Evolutionary conservation across 2,797 vertebrate genomes (phyloP).

Genomic region (Argyrosomus regius): DNA sequence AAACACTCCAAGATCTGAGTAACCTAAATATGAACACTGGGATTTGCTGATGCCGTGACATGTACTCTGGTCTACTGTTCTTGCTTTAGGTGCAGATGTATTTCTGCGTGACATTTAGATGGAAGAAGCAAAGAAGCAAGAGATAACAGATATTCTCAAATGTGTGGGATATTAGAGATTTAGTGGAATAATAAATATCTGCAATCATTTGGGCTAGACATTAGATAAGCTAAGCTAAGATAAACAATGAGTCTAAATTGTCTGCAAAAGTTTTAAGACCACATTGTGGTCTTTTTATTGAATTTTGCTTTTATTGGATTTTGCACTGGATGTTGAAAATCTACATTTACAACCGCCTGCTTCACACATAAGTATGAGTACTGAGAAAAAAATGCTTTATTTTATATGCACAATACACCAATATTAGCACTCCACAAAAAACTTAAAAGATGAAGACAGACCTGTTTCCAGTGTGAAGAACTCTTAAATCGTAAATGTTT

Average conservation of each 20-base stretch:
- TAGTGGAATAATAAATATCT: not conserved
- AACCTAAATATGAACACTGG: slow-evolving; percentile 29
- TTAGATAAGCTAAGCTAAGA: not conserved
- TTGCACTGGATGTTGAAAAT: no score
- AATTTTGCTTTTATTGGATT: not conserved
- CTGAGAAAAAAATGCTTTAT: not conserved
- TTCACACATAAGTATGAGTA: not conserved
- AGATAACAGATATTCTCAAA: not conserved
- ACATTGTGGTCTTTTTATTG: not conserved
- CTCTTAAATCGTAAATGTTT: not conserved
- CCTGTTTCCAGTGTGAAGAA: not conserved
- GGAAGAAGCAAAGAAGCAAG: not conserved
- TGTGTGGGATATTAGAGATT: not conserved
- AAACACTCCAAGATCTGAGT: slow-evolving; percentile 29
- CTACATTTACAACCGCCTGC: no score
- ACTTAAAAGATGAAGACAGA: not conserved
- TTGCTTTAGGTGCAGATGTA: slow-evolving; percentile 11
- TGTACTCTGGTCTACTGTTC: not conserved
- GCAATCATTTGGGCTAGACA: not conserved
- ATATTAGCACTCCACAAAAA: not conserved
- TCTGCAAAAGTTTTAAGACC: slow-evolving; percentile 3
- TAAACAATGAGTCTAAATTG: not conserved
- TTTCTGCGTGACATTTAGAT: slow-evolving; percentile 14
- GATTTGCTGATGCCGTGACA: slow-evolving; percentile 16
- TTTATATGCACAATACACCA: not conserved